Conservation (phyloP, 2,113 vertebrate species). For the Aptenodytes patagonicus region DNA sequence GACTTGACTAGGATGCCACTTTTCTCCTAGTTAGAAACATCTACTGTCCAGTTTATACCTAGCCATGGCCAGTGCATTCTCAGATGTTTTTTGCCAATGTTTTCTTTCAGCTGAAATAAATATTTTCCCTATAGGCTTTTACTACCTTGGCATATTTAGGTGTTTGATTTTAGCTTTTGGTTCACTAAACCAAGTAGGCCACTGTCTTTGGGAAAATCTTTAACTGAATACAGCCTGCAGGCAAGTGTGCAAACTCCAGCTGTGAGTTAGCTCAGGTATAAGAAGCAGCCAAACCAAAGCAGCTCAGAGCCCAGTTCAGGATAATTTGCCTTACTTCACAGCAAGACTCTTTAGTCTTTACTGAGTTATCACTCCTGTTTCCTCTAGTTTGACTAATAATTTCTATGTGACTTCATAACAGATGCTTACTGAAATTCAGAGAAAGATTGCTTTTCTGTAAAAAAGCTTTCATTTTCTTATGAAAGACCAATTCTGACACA, state of each 20-base stretch:
- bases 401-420: not conserved
- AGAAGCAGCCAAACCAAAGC: not conserved
- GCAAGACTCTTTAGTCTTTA: not conserved
- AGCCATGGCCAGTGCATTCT: not conserved
- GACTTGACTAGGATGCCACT: not conserved
- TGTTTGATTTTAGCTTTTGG: not conserved
- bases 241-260: not conserved
- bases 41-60: not conserved
- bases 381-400: not conserved
- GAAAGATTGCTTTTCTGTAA: not conserved
- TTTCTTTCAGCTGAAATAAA: not conserved
- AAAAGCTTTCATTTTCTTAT: not conserved
- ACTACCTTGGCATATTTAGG: not conserved
- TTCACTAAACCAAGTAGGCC: not conserved
- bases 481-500: not conserved
- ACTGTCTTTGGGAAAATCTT: not conserved
- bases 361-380: not conserved
- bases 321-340: not conserved
- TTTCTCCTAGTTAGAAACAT: not conserved
- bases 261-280: not conserved
- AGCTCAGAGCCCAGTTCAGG: not conserved
- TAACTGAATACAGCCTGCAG: not conserved
- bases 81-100: fast-evolving
- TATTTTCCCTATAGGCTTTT: not conserved
- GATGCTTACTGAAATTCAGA: not conserved